phyloP scores from a whole-genome alignment of 2,113 vertebrate species.

The Galemys pyrenaicus region DNA sequence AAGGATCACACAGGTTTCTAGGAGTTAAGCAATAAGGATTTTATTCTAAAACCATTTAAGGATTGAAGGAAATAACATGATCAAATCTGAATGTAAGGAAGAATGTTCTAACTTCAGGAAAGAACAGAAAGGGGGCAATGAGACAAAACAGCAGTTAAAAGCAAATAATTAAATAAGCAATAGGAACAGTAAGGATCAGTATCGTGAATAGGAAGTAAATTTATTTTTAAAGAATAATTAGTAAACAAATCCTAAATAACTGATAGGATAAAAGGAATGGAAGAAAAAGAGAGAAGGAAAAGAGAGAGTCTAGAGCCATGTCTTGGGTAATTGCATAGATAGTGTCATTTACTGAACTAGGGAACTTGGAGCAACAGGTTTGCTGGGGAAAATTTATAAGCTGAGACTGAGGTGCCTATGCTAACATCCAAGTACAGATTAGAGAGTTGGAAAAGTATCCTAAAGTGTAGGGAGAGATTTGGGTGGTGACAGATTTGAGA shows the following conservation, averaged over 20 bases:
- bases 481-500: neutral
- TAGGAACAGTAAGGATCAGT: neutral
- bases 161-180: neutral
- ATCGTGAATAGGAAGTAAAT: neutral
- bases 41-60: neutral
- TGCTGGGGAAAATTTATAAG: neutral
- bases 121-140: neutral
- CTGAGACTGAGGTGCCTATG: neutral
- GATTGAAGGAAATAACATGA: conserved; percentile 1
- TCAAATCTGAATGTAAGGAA: conserved; percentile 31
- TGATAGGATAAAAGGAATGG: neutral
- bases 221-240: neutral
- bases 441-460: neutral
- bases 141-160: neutral
- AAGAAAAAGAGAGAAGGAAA: neutral
- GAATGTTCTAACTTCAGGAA: neutral
- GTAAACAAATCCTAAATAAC: neutral
- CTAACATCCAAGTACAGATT: neutral
- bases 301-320: neutral
- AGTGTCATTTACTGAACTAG: neutral
- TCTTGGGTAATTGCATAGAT: neutral
- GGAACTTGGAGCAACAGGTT: neutral
- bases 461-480: neutral
- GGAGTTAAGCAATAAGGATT: conserved; percentile 24
- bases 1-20: neutral